Evolutionary conservation across 2,797 vertebrate species (phyloP).

Genomic region (Ispidina lecontei): DNA sequence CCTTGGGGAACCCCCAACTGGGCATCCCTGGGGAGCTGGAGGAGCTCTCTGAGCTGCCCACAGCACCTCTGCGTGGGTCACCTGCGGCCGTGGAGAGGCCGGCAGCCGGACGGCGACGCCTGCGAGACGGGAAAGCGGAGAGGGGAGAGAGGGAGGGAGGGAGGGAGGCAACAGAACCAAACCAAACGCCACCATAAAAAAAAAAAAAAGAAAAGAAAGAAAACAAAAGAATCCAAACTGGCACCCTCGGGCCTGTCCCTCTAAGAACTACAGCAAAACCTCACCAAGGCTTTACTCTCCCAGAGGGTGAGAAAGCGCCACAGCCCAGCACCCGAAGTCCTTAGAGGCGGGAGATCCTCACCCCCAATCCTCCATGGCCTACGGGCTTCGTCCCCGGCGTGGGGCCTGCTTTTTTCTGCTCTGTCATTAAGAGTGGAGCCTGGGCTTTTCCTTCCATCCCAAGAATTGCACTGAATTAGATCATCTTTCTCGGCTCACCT

Average conservation of each 20-base stretch:
- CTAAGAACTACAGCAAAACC: slow-evolving; percentile 69
- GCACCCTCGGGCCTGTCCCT: slow-evolving; percentile 64
- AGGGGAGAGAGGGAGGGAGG: not conserved
- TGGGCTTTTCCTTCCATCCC: slow-evolving; percentile 75
- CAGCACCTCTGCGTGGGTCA: not conserved
- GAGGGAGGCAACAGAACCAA: not conserved
- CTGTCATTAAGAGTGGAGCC: slow-evolving; percentile 74
- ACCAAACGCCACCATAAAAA: not conserved
- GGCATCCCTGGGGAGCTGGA: not conserved
- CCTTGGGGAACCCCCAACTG: not conserved
- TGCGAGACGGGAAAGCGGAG: not conserved
- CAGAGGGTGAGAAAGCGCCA: slow-evolving; percentile 53
- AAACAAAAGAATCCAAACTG: not conserved
- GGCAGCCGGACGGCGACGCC: not conserved
- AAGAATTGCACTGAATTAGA: slow-evolving; percentile 79
- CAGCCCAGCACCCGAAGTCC: slow-evolving; percentile 46
- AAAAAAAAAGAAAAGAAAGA: not conserved
- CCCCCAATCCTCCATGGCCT: slow-evolving; percentile 66
- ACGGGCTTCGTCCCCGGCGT: slow-evolving; percentile 62
- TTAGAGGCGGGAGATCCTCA: slow-evolving; percentile 58
- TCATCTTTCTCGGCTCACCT: slow-evolving; percentile 77
- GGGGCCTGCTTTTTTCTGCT: slow-evolving; percentile 68
- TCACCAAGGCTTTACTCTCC: slow-evolving; percentile 70
- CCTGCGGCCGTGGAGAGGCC: not conserved
- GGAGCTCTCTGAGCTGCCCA: not conserved